phyloP scores from a whole-genome alignment of 2,888 invertebrate genomes.

The Leucophenga montana region DNA sequence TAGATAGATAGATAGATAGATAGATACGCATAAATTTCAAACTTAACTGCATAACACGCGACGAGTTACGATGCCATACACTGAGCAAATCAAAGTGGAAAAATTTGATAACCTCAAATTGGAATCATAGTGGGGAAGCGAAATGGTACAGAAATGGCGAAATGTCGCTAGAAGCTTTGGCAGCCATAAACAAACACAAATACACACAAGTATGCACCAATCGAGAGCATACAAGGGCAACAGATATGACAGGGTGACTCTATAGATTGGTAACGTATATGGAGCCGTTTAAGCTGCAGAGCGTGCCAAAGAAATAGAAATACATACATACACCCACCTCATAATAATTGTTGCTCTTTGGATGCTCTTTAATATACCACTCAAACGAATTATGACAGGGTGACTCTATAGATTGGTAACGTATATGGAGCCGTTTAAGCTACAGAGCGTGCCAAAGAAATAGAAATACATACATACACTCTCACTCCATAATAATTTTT shows the following conservation, averaged over 20 bases:
- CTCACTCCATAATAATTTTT: too few species aligned
- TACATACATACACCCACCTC: too few species aligned
- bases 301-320: too few species aligned
- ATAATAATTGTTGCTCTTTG: too few species aligned
- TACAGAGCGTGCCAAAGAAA: too few species aligned
- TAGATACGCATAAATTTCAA: conserved; percentile 22
- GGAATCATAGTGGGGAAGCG: not conserved
- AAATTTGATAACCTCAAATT: not conserved
- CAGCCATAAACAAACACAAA: not conserved
- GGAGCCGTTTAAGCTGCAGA: too few species aligned
- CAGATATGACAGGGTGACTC: not conserved
- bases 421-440: too few species aligned
- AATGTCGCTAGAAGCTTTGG: not conserved
- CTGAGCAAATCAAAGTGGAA: conserved; percentile 15
- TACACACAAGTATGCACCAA: not conserved
- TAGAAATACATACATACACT: too few species aligned
- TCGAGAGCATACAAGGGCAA: not conserved
- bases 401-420: not conserved
- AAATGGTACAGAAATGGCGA: not conserved
- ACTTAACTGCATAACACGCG: conserved; percentile 13
- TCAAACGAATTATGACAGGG: not conserved
- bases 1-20: too few species aligned
- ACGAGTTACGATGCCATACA: too few species aligned
- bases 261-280: too few species aligned
- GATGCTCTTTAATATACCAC: too few species aligned